phyloP scores from a whole-genome alignment of 2,797 vertebrate genomes.

The Manis crassicaudata region DNA sequence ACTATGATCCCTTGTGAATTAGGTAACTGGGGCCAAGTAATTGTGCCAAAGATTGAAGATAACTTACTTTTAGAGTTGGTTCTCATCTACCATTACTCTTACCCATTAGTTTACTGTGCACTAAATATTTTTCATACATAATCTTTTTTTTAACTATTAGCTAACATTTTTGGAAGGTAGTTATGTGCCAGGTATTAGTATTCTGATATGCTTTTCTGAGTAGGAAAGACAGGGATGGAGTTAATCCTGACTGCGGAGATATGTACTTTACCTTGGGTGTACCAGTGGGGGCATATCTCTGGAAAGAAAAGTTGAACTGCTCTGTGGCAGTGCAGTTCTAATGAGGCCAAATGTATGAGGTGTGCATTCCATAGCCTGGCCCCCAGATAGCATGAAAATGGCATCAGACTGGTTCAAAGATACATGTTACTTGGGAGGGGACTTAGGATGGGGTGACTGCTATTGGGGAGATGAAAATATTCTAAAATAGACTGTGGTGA shows the following conservation, averaged over 20 bases:
- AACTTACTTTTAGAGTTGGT: neutral
- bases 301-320: neutral
- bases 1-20: neutral
- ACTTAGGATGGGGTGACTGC: neutral
- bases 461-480: neutral
- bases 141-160: neutral
- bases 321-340: neutral
- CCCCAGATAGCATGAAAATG: neutral
- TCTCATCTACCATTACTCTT: neutral
- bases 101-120: neutral
- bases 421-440: neutral
- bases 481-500: neutral
- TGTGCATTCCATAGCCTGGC: neutral
- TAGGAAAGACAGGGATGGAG: neutral
- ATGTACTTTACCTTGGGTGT: neutral
- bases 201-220: neutral
- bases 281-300: neutral
- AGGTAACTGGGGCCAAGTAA: neutral
- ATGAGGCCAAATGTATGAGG: neutral
- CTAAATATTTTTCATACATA: neutral
- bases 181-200: neutral
- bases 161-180: neutral
- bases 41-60: neutral
- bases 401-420: neutral
- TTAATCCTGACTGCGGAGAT: neutral